Evolutionary conservation across 2,888 invertebrate species (phyloP), one percentile per base, ranked within the genome.

Genomic region (Trachelus stipa): DNA sequence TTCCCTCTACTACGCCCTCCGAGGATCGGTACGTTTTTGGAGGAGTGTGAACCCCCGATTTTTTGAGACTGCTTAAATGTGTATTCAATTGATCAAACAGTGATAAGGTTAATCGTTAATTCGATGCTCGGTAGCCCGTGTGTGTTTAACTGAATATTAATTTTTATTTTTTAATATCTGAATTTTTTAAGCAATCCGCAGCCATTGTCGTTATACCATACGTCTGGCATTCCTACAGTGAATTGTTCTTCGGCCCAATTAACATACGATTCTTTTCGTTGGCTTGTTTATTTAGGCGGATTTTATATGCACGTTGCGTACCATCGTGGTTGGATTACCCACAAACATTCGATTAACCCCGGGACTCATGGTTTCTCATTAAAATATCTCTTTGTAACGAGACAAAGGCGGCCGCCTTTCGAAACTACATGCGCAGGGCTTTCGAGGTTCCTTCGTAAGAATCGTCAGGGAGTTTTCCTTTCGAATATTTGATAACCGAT

Each of bases 291-390:
- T 56, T 56, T 6, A 2, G 56, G 0, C 56, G 9, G 9, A 56
- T 56, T 79, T 73, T 73, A n/a, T 34, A 79, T 76, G 11, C 78
- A 33, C 68, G 37, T 34, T 73, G 40, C 76, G 73, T 79, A 68
- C 33, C 11, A 4, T 31, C 68, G 73, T 78, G 15, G 69, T 78
- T 73, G 74, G 69, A 76, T 83, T 83, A 82, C 83, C 83, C 81
- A 83, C 79, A 84, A 84, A 84, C 84, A 84, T 85, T 84, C 82
- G 84, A 87, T 86, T 85, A 81, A 87, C 83, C 85, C 84, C 78
- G 71, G 30, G 71, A 30, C 71, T 71, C 71, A 30, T 71, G 31
- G 71, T 11, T 31, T 30, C 81, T 83, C 85, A 56, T 56, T 56
- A 56, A 56, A 85, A 85, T 80, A 75, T 82, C 69, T 78, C 86